Conservation (phyloP, 2,797 vertebrate genomes). For the Orientallactaga sibirica region DNA sequence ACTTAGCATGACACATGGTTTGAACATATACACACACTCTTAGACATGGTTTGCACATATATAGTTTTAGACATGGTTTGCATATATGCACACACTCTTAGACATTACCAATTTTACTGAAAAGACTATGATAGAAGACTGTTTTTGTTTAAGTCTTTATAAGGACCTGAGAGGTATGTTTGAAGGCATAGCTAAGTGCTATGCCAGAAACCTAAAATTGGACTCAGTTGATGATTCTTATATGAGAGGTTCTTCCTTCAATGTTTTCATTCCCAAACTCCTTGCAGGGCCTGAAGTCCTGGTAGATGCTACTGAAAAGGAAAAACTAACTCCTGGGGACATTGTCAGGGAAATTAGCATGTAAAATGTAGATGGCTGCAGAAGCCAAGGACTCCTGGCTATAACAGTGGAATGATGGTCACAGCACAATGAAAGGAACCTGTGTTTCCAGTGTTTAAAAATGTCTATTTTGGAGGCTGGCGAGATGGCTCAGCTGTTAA, state of each 20-base stretch:
- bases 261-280: slow-evolving; percentile 65
- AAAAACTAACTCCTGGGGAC: slow-evolving; percentile 76
- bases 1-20: not conserved
- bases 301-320: slow-evolving; percentile 77
- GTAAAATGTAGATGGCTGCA: slow-evolving; percentile 80
- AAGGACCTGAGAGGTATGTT: slow-evolving; percentile 8
- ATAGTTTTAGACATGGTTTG: not conserved
- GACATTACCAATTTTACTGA: not conserved
- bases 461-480: too few species aligned
- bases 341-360: slow-evolving; percentile 84
- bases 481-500: too few species aligned
- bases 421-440: not conserved
- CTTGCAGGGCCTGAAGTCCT: slow-evolving; percentile 71
- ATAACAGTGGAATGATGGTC: slow-evolving; percentile 12
- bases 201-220: slow-evolving; percentile 65
- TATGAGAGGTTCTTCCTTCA: slow-evolving; percentile 44
- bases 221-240: slow-evolving; percentile 38
- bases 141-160: slow-evolving; percentile 4
- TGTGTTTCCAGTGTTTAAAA: slow-evolving; percentile 31
- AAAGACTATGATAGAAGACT: slow-evolving; percentile 7
- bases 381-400: slow-evolving; percentile 35
- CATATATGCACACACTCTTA: not conserved
- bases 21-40: not conserved
- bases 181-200: slow-evolving; percentile 15
- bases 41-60: not conserved